Conservation (phyloP, 2,888 invertebrate genomes). For the Elgonia sp. region DNA sequence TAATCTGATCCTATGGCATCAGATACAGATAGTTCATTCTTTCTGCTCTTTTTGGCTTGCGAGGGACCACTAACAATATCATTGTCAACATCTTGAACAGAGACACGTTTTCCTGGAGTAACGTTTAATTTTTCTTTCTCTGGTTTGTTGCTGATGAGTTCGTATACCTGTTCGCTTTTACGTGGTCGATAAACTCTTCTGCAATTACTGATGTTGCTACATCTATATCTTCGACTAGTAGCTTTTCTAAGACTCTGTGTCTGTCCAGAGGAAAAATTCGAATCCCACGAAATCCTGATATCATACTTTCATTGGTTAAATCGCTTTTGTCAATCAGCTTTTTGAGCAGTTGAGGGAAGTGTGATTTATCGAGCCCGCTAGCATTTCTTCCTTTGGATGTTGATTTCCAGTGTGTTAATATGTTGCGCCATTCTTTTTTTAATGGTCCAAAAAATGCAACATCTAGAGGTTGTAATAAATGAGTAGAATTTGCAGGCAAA, state of each 20-base stretch:
- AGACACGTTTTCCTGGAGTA: constrained; percentile 20
- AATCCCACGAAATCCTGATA: constrained; percentile 32
- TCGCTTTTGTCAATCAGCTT: constrained; percentile 20
- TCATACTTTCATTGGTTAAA: constrained; percentile 39
- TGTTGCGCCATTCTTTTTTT: constrained; percentile 32
- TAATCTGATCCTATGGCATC: too few relatives aligned
- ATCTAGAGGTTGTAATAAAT: constrained; percentile 30
- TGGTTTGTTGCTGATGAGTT: constrained; percentile 10
- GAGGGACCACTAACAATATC: background rate
- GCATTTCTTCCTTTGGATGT: constrained; percentile 40
- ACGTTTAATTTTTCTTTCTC: constrained; percentile 26
- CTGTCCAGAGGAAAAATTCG: constrained; percentile 30
- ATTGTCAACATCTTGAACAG: constrained; percentile 12
- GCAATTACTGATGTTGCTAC: background rate
- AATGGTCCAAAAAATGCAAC: constrained; percentile 41
- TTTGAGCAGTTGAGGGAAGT: constrained; percentile 38
- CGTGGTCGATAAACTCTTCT: constrained; percentile 26
- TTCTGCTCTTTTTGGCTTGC: too few relatives aligned
- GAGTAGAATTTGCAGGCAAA: constrained; percentile 17
- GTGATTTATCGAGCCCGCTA: constrained; percentile 32
- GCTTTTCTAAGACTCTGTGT: constrained; percentile 14
- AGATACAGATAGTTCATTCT: too few relatives aligned
- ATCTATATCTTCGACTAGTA: constrained; percentile 29
- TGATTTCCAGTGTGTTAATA: constrained; percentile 37
- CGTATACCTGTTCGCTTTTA: constrained; percentile 30